Evolutionary conservation across 2,113 vertebrate species (phyloP), one percentile per base, ranked within the genome.

Genomic region (Semicossyphus pulcher): DNA sequence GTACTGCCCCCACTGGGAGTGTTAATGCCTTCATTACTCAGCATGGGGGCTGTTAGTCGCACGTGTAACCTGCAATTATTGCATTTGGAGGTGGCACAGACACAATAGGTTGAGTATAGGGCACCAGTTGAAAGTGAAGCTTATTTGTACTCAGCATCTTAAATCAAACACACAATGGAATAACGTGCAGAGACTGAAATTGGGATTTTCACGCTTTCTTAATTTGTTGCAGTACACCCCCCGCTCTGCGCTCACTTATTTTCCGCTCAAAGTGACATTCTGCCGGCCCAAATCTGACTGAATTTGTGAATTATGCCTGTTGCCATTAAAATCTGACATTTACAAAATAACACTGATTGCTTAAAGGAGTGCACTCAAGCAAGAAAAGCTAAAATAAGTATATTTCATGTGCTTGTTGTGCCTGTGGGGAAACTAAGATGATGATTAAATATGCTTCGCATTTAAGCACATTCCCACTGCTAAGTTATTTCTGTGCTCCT

Each of bases 241-340:
- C 59, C 29, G 29, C 42, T 15, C 32, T 18, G 8, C 12, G 47
- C 28, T 56, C 36, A 18, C 10, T 10, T 5, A 39, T 74, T 78
- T 79, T 65, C 41, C 4, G 7, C 34, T 69, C 42, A 63, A 72
- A 31, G 12, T 56, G 23, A 2, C 59, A 32, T 61, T 72, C 31
- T 23, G 20, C 65, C 23, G 49, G 32, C 65, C 58, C 23, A n/a
- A 28, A 45, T 79, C 65, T 32, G 59, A 60, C 29, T 25, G 45
- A 69, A 68, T 25, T 62, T 82, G 78, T 63, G 68, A 84, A 81
- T 68, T 57, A 44, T 41, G 77, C 70, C 81, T 71, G 64, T 83
- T 72, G 51, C 67, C 45, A 60, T 90, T 78, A 67, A 15, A 67
- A 74, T 76, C 34, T 90, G 89, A 78, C 87, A 90, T 91, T 91